Evolutionary conservation across 2,113 vertebrate species (phyloP).

Genomic region (Climacteris rufus): DNA sequence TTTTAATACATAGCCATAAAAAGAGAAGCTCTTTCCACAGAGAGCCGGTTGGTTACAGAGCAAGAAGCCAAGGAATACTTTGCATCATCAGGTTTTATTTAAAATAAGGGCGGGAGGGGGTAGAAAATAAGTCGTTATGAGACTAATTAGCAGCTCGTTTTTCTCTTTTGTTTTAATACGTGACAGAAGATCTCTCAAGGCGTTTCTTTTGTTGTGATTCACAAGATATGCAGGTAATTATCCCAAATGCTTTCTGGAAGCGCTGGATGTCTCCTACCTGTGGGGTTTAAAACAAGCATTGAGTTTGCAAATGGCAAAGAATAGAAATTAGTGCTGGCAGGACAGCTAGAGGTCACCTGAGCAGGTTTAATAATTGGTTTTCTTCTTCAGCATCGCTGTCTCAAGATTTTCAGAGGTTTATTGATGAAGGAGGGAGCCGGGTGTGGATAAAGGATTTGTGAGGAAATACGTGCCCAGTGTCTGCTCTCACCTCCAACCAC

Average conservation of each 20-base stretch:
- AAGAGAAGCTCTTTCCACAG: slow-evolving; percentile 76
- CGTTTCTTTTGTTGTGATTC: neutral
- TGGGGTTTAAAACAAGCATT: neutral
- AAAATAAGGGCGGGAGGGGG: slow-evolving; percentile 22
- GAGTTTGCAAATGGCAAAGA: neutral
- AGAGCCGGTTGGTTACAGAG: slow-evolving; percentile 40
- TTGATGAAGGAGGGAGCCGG: neutral
- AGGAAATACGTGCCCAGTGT: fast-evolving
- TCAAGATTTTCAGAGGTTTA: neutral
- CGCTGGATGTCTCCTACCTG: neutral
- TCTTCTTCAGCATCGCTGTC: neutral
- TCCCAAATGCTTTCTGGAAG: neutral
- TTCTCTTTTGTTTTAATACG: slow-evolving; percentile 38
- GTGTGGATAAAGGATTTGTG: neutral
- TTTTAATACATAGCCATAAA: slow-evolving; percentile 75
- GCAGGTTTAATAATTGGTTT: neutral
- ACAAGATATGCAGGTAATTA: neutral
- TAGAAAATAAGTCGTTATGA: slow-evolving; percentile 39
- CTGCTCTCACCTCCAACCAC: neutral
- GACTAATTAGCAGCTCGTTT: slow-evolving; percentile 46
- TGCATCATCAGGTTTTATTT: slow-evolving; percentile 72
- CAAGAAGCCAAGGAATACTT: slow-evolving; percentile 62
- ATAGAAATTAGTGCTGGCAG: neutral
- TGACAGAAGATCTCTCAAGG: neutral
- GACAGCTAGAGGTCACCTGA: neutral